Conservation (phyloP, 1,140 invertebrate species). For the Cotesia chilonis region DNA sequence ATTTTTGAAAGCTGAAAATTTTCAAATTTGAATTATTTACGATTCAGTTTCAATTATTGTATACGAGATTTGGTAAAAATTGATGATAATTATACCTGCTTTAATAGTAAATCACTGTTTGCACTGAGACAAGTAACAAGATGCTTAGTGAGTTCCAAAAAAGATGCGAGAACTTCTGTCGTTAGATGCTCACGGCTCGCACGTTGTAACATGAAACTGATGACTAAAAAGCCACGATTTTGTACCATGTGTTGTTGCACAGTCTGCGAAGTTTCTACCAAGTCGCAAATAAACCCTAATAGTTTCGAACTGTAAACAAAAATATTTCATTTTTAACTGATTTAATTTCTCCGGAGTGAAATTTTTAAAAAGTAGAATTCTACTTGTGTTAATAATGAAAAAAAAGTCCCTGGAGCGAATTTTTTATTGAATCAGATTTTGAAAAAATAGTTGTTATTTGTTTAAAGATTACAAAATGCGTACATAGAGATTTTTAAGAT, state of each 20-base stretch:
- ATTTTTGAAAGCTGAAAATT: too few relatives aligned
- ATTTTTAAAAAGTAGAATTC: neutral
- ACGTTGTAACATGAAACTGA: slow-evolving; percentile 95
- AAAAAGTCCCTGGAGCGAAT: too few relatives aligned
- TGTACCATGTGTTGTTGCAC: slow-evolving; percentile 99
- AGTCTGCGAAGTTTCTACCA: slow-evolving; percentile 95
- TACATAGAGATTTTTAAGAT: too few relatives aligned
- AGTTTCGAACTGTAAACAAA: slow-evolving; percentile 86
- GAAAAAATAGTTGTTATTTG: too few relatives aligned
- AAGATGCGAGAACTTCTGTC: slow-evolving; percentile 90
- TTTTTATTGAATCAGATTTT: too few relatives aligned
- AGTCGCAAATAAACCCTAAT: slow-evolving; percentile 95
- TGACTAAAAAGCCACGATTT: slow-evolving; percentile 96
- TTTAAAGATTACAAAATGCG: too few relatives aligned
- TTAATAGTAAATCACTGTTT: slow-evolving; percentile 93
- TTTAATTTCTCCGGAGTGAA: slow-evolving; percentile 14
- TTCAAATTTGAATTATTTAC: too few relatives aligned
- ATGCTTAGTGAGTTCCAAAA: slow-evolving; percentile 95
- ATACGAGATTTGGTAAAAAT: neutral
- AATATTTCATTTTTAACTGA: slow-evolving; percentile 9
- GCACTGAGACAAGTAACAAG: slow-evolving; percentile 92
- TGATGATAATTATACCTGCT: slow-evolving; percentile 77
- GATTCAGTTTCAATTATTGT: neutral
- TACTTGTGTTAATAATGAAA: too few relatives aligned
- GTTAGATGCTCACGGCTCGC: slow-evolving; percentile 93